Conservation (phyloP, 2,888 invertebrate genomes). For the Pollenia angustigena region DNA sequence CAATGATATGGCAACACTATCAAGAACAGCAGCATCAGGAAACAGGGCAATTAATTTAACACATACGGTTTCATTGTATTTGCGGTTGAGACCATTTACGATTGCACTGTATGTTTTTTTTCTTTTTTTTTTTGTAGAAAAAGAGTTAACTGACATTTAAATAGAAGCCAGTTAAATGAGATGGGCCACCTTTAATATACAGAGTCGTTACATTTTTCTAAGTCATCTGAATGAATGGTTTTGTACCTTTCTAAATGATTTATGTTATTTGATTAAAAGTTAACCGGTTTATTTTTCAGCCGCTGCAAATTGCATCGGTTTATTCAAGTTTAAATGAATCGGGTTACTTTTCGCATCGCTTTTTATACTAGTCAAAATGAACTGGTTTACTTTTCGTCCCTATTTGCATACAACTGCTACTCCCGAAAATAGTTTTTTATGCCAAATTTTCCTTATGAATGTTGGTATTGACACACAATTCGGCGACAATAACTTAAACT, state of each 20-base stretch:
- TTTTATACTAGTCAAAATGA: background rate
- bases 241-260: no score
- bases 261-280: background rate
- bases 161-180: slow-evolving; percentile 13
- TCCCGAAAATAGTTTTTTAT: no score
- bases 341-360: no score
- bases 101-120: slow-evolving; percentile 48
- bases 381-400: background rate
- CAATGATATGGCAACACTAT: slow-evolving; percentile 68
- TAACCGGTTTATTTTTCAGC: background rate
- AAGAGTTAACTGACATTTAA: slow-evolving; percentile 48
- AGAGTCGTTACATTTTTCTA: no score
- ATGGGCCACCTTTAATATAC: slow-evolving; percentile 11
- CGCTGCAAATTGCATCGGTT: background rate
- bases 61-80: slow-evolving; percentile 79
- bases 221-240: no score
- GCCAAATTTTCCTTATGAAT: no score
- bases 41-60: slow-evolving; percentile 80
- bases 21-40: slow-evolving; percentile 61
- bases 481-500: no score
- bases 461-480: no score
- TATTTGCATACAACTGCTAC: no score
- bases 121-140: slow-evolving; percentile 29
- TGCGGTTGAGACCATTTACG: slow-evolving; percentile 78
- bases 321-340: no score